Evolutionary conservation across 2,888 invertebrate genomes (phyloP).

Genomic region (Xanthia togata): DNA sequence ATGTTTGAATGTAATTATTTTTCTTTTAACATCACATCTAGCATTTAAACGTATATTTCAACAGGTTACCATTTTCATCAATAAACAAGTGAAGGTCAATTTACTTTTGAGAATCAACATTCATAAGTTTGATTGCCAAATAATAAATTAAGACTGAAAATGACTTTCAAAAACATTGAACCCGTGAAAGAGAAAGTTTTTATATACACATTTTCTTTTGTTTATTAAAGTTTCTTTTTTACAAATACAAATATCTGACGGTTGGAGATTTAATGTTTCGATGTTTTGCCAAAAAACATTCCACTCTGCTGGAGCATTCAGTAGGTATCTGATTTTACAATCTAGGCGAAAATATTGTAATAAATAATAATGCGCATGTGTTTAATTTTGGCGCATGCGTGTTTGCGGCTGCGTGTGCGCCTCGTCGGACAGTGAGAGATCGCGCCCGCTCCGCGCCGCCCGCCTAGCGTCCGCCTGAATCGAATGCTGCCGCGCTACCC

Average conservation of each 20-base stretch:
- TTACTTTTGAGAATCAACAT: constrained; percentile 28
- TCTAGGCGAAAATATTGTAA: constrained; percentile 82
- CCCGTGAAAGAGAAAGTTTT: constrained; percentile 38
- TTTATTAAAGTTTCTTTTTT: constrained; percentile 49
- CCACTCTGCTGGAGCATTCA: constrained; percentile 69
- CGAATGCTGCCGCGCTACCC: constrained; percentile 59
- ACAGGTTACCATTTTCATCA: constrained; percentile 24
- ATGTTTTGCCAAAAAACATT: constrained; percentile 81
- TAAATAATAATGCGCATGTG: constrained; percentile 85
- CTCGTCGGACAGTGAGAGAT: constrained; percentile 73
- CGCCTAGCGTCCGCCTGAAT: constrained; percentile 54
- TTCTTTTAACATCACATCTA: constrained; percentile 5
- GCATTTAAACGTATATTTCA: constrained; percentile 18
- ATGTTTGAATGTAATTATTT: constrained; percentile 28
- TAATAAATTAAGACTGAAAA: constrained; percentile 48
- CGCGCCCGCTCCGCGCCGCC: constrained; percentile 64
- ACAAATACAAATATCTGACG: constrained; percentile 63
- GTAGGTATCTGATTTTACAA: constrained; percentile 79
- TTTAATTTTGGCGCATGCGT: constrained; percentile 76
- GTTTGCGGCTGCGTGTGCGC: constrained; percentile 64
- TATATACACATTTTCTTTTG: constrained; percentile 37
- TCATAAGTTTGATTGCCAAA: constrained; percentile 43
- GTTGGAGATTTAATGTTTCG: constrained; percentile 68
- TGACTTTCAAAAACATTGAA: constrained; percentile 48
- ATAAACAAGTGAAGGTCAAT: constrained; percentile 60